Conservation (phyloP, 92 coral and sea anemone species). For the Porites divaricata region DNA sequence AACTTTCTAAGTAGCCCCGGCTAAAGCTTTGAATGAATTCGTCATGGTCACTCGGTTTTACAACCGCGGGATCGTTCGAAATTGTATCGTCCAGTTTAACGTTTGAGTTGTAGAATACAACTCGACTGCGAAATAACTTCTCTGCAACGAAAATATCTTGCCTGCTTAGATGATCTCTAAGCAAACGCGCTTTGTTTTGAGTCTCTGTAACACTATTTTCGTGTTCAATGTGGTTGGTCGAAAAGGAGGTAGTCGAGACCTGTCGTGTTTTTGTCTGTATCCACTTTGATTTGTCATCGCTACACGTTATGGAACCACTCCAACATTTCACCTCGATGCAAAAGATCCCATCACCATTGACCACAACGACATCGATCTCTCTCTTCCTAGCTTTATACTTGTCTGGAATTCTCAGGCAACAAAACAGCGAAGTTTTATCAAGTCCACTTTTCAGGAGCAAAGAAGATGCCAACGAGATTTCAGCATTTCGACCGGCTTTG, state of each 20-base stretch:
- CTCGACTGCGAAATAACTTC: conserved; percentile 69
- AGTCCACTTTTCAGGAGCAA: conserved; percentile 76
- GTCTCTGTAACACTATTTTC: conserved; percentile 76
- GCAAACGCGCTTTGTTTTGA: conserved; percentile 73
- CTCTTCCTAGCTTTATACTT: conserved; percentile 89
- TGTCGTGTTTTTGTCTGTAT: conserved; percentile 80
- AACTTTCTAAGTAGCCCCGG: conserved; percentile 73
- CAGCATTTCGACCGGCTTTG: conserved; percentile 95
- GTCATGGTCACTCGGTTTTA: conserved; percentile 67
- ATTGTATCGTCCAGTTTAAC: conserved; percentile 74
- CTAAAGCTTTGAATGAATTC: conserved; percentile 82
- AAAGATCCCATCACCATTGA: conserved; percentile 77
- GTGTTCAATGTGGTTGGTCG: conserved; percentile 86
- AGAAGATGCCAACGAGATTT: conserved; percentile 73
- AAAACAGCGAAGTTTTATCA: conserved; percentile 81
- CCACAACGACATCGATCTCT: conserved; percentile 91
- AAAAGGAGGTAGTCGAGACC: conserved; percentile 52
- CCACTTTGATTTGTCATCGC: conserved; percentile 82
- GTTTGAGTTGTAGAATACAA: conserved; percentile 87
- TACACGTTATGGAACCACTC: conserved; percentile 81
- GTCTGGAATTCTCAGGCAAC: conserved; percentile 93
- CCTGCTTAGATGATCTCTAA: conserved; percentile 85
- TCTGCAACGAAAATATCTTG: conserved; percentile 71
- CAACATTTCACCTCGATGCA: conserved; percentile 91
- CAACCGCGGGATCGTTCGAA: conserved; percentile 63